Evolutionary conservation across 2,888 invertebrate species (phyloP).

Genomic region (Dryadula phaetusa): DNA sequence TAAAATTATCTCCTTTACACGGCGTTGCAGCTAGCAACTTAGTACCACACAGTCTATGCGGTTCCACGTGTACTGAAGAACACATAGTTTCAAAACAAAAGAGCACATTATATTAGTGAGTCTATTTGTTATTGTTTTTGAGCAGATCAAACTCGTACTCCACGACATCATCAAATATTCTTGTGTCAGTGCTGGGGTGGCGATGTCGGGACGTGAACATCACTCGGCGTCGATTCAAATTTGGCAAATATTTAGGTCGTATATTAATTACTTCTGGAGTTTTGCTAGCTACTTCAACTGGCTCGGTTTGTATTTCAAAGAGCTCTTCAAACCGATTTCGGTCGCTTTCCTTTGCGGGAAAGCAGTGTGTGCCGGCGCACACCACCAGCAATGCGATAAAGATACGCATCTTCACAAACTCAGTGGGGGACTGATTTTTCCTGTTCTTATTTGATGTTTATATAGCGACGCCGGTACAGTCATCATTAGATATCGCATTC

Average conservation of each 20-base stretch:
- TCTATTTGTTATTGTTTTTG: conserved; percentile 17
- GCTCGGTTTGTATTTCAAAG: background rate
- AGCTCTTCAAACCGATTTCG: background rate
- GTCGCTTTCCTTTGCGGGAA: background rate
- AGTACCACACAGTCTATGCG: background rate
- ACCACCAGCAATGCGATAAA: conserved; percentile 35
- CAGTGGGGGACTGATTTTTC: conserved; percentile 47
- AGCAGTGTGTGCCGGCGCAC: conserved; percentile 31
- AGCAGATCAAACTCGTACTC: conserved; percentile 42
- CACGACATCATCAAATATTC: background rate
- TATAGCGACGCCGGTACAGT: conserved; percentile 47
- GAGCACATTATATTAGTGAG: too few species aligned
- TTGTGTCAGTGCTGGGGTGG: background rate
- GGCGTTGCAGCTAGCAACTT: background rate
- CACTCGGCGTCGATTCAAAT: conserved; percentile 20
- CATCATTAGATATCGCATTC: conserved; percentile 20
- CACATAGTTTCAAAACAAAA: too few species aligned
- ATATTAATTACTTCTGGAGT: background rate
- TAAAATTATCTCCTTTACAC: background rate
- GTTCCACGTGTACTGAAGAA: background rate
- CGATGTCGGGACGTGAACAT: conserved; percentile 17
- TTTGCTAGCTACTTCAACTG: background rate
- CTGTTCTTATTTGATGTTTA: conserved; percentile 44
- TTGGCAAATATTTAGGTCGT: background rate
- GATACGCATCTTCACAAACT: conserved; percentile 43